Evolutionary conservation across 2,888 invertebrate genomes (phyloP), one percentile per base, ranked within the genome.

Genomic region (Hirtodrosophila cameraria): DNA sequence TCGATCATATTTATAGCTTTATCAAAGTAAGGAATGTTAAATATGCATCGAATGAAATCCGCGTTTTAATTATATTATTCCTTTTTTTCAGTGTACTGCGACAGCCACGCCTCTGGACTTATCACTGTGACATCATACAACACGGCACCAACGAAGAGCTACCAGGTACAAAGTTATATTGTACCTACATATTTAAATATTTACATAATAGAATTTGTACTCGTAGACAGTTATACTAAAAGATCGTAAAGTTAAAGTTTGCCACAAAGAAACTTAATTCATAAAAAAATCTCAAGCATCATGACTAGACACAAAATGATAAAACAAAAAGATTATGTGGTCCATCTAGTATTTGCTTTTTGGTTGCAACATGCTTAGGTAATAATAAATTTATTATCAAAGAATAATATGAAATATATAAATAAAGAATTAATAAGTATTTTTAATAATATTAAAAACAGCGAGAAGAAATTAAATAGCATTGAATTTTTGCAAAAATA

Each of bases 91-190:
- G 35, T 11, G 7, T 12, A 49, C 43, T 74, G 70, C 70, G 74
- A 39, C 70, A 45, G 27, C 15, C 45, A 54, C 36, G 35, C 42
- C 50, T 16, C n/a, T 75, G 3, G 54, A 79, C 62, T 80, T 79
- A 85, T 76, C 59, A 60, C 54, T 46, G 59, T 84, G 85, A 81
- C 85, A 74, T 78, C 82, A 84, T 64, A 25, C 68, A 11, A 11
- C 38, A 48, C 63, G 45, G 45, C 50, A 69, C 63, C 42, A 69
- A 28, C 28, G 18, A 7, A 18, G 25, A 25, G 30, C 7, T 13
- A 1, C 15, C 6, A 15, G 7, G 12, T 5, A 9, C 3, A 16
- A 3, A 1, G n/a, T 13, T 30, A 13, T 11, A 27, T 12, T 16
- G 11, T 18, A 30, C 23, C 33, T 16, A 35, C 13, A n/a, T 42